Base-by-base conservation (phyloP, 2,888 invertebrate species). In the Magallana nippona region DNA sequence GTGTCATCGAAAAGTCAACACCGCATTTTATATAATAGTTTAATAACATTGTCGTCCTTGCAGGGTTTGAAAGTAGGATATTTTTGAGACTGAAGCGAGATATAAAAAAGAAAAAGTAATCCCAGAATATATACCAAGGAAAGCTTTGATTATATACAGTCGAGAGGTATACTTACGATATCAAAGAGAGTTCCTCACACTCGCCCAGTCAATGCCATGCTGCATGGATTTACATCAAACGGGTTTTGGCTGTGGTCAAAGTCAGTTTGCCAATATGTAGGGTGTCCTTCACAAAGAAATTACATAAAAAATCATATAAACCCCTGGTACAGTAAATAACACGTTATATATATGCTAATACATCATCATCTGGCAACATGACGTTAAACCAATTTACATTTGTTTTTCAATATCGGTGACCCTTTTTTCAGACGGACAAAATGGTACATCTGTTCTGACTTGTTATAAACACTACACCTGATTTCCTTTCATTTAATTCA, bases 1-100 rank as follows among this genome's bases (percentile, higher is more conserved):
- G 60, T 60, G 60, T 60, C 60, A 60, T 60, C 8, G 60, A 60
- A 27, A 71, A 71, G 15, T 71, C 71, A 27, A 71, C 27, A 22
- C 13, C 11, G 27, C 15, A 71, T n/a, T 60, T 44, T 44, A 44
- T 44, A 44, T 44, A 44, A 44, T 44, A 44, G 44, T 44, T 44
- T 44, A 44, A 15, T n/a, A 60, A n/a, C 15, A n/a, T 60, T 60
- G 17, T 60, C 60, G 17, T 60, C n/a, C n/a, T n/a, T 60, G 60
- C n/a, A 60, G n/a, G n/a, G 10, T 11, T 60, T n/a, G 8, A n/a
- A 60, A 60, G 60, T 60, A n/a, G 60, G 10, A 60, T 44, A 44
- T 44, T 44, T 44, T 44, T 44, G 8, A 44, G 44, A 44, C 44
- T 44, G 44, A 8, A 44, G 44, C 44, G 44, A 44, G 44, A 44